A percentile compares a stretch with the other conserved stretches of the same genome.
These are phyloP conservation scores for Machimus atricapillus DNA, from an alignment of 2,888 invertebrate species.

Conservation along the genomic window DNA sequence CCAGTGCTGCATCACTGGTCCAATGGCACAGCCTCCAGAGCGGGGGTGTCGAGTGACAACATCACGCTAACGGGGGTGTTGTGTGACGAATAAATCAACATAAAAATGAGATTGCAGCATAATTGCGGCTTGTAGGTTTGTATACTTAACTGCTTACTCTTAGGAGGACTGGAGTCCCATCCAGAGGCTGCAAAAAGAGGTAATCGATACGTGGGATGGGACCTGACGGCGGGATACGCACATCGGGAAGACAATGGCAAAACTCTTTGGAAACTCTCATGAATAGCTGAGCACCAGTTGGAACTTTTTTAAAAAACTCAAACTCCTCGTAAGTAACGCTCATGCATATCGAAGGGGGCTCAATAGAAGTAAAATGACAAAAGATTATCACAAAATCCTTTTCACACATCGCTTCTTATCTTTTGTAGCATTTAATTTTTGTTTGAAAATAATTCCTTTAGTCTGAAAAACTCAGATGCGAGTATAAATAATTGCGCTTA, in stretches of 20 bases:
- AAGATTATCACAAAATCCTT: background rate
- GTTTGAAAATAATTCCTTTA: no score
- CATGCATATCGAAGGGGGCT: background rate
- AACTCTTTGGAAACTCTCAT: background rate
- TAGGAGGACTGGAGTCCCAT: background rate
- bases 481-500: no score
- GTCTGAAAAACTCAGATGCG: no score
- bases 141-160: background rate
- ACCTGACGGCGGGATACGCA: background rate
- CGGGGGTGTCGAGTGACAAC: background rate
- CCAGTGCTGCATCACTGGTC: background rate
- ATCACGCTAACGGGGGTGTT: background rate
- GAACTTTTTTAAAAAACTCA: background rate
- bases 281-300: background rate
- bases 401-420: background rate
- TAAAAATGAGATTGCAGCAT: background rate
- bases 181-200: background rate
- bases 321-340: background rate
- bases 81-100: background rate
- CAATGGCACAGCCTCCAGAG: background rate
- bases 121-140: background rate
- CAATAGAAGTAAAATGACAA: background rate
- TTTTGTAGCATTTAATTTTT: background rate
- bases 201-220: background rate
- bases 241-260: background rate